Conservation (phyloP, 2,888 invertebrate genomes). For the Hylaea fasciaria region DNA sequence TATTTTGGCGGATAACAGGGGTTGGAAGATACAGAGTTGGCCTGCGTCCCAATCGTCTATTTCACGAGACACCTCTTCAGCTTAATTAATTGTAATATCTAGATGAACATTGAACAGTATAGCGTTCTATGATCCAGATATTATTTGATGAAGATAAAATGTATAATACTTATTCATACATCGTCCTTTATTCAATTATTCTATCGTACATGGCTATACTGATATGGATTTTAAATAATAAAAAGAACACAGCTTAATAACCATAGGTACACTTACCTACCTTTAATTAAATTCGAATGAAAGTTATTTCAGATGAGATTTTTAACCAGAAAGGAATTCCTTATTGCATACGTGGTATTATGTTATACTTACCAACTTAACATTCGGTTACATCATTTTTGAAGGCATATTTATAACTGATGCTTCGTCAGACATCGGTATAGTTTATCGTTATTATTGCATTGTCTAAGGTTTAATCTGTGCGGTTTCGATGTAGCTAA, state of each 20-base stretch:
- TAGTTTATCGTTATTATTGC: conserved; percentile 51
- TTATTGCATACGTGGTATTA: neutral
- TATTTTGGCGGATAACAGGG: conserved; percentile 64
- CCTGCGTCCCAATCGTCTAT: conserved; percentile 61
- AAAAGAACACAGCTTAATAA: neutral
- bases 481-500: conserved; percentile 37
- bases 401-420: conserved; percentile 37
- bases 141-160: no score
- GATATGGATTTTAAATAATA: no score
- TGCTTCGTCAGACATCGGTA: conserved; percentile 48
- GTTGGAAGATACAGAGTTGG: conserved; percentile 43
- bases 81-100: neutral
- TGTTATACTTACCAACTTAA: neutral
- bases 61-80: conserved; percentile 55
- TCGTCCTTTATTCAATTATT: neutral
- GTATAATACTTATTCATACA: neutral
- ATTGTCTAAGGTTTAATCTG: conserved; percentile 48
- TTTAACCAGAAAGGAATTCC: neutral
- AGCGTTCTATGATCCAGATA: no score
- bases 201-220: no score
- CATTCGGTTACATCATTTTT: conserved; percentile 22
- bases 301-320: neutral
- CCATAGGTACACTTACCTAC: no score
- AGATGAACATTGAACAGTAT: no score
- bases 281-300: no score